Percentiles rank a stretch among this genome's conserved stretches.
Evolutionary conservation across 2,113 vertebrate species (phyloP).

Genomic region (Haplotaxodon microlepis): DNA sequence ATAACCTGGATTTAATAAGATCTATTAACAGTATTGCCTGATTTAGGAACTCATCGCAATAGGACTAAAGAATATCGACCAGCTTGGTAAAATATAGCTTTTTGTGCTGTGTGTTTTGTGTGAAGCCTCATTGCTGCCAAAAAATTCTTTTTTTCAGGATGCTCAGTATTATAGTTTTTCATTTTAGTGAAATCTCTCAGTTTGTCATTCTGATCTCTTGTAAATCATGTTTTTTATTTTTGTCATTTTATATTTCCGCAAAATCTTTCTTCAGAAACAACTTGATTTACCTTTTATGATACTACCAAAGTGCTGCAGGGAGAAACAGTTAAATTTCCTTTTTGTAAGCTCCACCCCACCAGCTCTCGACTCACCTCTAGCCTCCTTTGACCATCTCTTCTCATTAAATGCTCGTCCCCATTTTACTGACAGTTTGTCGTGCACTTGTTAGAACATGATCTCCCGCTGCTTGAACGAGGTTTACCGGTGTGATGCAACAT

Average conservation of each 20-base stretch:
- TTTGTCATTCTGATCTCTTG: not conserved
- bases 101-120: not conserved
- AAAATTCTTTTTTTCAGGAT: not conserved
- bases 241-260: not conserved
- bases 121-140: not conserved
- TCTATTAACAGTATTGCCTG: not conserved
- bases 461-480: constrained; percentile 23
- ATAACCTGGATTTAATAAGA: not conserved
- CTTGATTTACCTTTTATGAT: not conserved
- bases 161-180: not conserved
- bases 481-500: constrained; percentile 31
- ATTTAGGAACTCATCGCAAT: not conserved
- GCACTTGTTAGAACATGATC: constrained; percentile 16
- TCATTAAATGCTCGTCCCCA: constrained; percentile 29
- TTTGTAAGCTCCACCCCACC: not conserved
- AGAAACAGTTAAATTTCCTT: not conserved
- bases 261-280: not conserved
- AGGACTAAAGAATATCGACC: not conserved
- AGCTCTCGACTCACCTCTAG: not conserved
- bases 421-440: constrained; percentile 5
- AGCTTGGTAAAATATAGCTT: not conserved
- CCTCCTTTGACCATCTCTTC: constrained; percentile 19
- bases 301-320: not conserved
- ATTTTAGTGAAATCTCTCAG: not conserved
- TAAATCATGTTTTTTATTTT: not conserved